phyloP scores from a whole-genome alignment of 2,888 invertebrate genomes.

The Drosophila imparisetae region DNA sequence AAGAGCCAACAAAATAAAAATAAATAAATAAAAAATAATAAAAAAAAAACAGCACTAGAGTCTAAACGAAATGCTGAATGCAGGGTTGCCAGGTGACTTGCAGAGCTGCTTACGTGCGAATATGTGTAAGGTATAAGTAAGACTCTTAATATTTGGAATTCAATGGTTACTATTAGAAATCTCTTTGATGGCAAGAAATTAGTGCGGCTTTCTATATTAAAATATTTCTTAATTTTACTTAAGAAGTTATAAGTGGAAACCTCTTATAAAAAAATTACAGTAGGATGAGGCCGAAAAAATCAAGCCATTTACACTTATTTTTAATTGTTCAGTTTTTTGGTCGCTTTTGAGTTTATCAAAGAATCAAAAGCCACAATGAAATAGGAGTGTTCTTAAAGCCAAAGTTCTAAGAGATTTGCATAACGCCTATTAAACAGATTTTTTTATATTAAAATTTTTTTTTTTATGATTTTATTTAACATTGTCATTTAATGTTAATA shows the following conservation, averaged over 20 bases:
- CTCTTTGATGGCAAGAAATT: not conserved
- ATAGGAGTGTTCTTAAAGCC: not conserved
- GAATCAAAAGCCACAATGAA: not conserved
- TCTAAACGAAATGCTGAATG: not conserved
- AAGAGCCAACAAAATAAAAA: constrained; percentile 1
- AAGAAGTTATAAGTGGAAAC: not conserved
- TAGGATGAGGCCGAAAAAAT: no score
- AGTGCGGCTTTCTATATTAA: not conserved
- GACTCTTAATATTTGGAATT: not conserved
- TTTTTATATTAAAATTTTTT: no score
- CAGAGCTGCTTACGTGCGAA: not conserved
- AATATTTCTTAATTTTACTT: not conserved
- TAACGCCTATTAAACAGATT: not conserved
- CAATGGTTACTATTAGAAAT: not conserved
- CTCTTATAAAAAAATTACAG: not conserved
- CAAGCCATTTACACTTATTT: not conserved
- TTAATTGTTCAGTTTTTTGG: not conserved
- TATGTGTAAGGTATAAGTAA: constrained; percentile 9
- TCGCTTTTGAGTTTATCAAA: not conserved
- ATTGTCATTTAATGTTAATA: not conserved
- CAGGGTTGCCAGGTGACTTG: constrained; percentile 27
- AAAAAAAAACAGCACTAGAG: not conserved
- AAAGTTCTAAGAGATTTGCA: not conserved
- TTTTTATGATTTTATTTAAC: not conserved
- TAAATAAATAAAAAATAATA: not conserved